Base-by-base conservation (phyloP, 2,113 vertebrate genomes). In the Mellivora capensis region DNA sequence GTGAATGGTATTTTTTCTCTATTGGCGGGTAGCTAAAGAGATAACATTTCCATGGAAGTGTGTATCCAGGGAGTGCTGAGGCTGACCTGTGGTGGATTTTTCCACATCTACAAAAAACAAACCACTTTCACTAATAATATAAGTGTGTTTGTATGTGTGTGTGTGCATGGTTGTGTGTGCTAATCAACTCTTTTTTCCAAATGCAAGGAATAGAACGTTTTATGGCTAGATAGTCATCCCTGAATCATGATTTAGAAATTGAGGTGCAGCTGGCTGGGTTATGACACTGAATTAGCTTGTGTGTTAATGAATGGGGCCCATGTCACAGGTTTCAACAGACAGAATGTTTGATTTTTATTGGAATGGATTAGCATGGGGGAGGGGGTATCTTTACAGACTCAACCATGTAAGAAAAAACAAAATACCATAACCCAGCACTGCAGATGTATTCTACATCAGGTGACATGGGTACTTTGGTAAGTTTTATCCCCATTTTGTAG, bases 21-120 rank as follows among this genome's bases (percentile, higher is more conserved):
- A 12, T 94, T 90, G 81, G 91, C 64, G 67, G 88, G 71, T 81
- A 76, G 57, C 80, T 81, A n/a, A 67, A 96, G 80, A 93, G 31
- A 67, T 27, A 69, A 69, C 49, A 67, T 84, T 76, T 96, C 44
- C 7, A 57, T 21, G 44, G 34, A 44, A 44, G 18, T 61, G 31
- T 64, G 14, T 59, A 23, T 39, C 47, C 6, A 74, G 37, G 74
- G 9, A 81, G 47, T 59, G 49, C 29, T 47, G 39, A 87, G 69
- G 18, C 57, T n/a, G 20, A 84, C 42, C 42, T 71, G 44, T 29
- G 64, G 44, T 44, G 23, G 18, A 25, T 74, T 96, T 87, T 91
- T 91, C 62, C 44, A 88, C 29, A 44, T 77, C 44, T 85, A 80
- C 8, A 34, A 54, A 64, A 79, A 84, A 31, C 31, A 92, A 81